These are phyloP conservation scores for Chamaetylas fuelleborni DNA, from an alignment of 2,113 vertebrate genomes.

Conservation along the genomic window DNA sequence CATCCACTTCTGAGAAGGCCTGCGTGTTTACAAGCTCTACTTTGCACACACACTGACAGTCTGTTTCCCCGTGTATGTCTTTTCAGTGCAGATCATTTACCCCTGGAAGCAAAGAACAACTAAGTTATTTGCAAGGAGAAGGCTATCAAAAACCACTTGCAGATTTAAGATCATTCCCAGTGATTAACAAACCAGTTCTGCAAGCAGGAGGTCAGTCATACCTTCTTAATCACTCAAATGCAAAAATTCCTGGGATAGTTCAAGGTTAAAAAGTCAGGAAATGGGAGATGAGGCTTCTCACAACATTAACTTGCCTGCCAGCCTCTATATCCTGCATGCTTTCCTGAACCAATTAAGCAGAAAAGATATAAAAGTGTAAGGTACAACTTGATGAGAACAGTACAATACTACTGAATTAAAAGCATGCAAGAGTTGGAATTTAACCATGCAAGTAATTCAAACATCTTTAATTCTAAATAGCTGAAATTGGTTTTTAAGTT, in stretches of 20 bases:
- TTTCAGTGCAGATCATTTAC: not conserved
- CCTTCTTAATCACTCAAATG: conserved; percentile 41
- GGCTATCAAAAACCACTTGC: conserved; percentile 7
- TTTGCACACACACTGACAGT: not conserved
- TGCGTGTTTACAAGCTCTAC: not conserved
- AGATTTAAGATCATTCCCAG: conserved; percentile 22
- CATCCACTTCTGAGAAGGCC: not conserved
- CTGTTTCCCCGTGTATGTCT: not conserved
- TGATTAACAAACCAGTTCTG: conserved; percentile 48
- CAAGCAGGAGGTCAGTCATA: conserved; percentile 39
- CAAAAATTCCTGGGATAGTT: conserved; percentile 57
- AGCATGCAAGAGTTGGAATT: not conserved
- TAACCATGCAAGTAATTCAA: not conserved
- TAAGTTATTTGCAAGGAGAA: not conserved
- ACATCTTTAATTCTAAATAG: not conserved
- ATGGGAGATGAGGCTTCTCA: conserved; percentile 45
- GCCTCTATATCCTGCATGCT: conserved; percentile 14
- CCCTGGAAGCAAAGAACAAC: not conserved
- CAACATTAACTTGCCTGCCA: conserved; percentile 58
- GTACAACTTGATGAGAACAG: not conserved
- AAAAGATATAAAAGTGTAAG: conserved; percentile 7
- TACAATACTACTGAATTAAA: not conserved
- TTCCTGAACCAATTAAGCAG: conserved; percentile 31
- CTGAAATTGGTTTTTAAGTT: not conserved
- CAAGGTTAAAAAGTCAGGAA: conserved; percentile 56